Conservation (phyloP, 2,888 invertebrate species). For the Sesia apiformis region DNA sequence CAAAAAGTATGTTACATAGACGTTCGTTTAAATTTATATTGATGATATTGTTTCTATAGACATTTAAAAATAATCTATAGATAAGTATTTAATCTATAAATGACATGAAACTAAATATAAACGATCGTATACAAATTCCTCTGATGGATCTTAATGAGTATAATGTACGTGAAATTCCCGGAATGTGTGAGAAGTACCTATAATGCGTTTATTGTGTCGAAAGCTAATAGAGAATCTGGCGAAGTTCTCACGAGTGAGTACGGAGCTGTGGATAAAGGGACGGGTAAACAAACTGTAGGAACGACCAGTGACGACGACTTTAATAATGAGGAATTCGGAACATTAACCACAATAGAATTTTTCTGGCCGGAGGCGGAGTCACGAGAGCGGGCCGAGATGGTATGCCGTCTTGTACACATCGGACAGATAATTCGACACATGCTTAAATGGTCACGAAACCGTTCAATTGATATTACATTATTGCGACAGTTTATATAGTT, state of each 20-base stretch:
- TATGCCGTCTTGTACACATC: conserved; percentile 37
- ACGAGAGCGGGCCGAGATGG: conserved; percentile 36
- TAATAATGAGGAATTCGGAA: conserved; percentile 64
- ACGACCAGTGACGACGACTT: conserved; percentile 36
- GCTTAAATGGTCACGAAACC: conserved; percentile 37
- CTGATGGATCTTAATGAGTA: conserved; percentile 30
- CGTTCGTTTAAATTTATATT: too few species aligned
- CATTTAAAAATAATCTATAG: too few species aligned
- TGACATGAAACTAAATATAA: too few species aligned
- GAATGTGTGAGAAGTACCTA: conserved; percentile 29
- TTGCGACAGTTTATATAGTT: background rate
- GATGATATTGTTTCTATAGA: too few species aligned
- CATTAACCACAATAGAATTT: conserved; percentile 70
- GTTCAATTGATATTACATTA: conserved; percentile 23
- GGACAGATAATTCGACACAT: conserved; percentile 40
- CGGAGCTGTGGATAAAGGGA: conserved; percentile 32
- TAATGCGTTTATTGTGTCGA: conserved; percentile 34
- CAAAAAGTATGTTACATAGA: background rate
- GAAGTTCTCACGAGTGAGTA: conserved; percentile 27
- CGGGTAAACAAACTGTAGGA: conserved; percentile 38
- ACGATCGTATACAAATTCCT: too few species aligned
- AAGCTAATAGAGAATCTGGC: conserved; percentile 25
- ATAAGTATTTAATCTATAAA: too few species aligned
- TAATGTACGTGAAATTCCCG: conserved; percentile 43
- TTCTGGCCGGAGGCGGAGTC: conserved; percentile 60